These are phyloP conservation scores for Sapajus apella DNA, from an alignment of 2,113 vertebrate genomes.

Conservation along the genomic window DNA sequence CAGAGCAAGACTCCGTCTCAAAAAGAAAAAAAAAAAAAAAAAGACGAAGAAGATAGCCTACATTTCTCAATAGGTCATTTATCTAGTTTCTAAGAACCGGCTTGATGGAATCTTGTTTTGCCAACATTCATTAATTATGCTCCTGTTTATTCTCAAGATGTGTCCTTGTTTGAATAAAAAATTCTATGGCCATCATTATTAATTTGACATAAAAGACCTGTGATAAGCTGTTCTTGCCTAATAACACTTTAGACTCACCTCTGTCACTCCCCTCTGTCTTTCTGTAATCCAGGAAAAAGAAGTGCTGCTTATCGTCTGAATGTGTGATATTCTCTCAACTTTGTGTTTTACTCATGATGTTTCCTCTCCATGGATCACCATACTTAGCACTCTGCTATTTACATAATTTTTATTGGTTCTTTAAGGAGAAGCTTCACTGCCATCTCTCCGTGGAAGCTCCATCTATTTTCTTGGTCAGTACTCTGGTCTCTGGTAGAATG, in stretches of 20 bases:
- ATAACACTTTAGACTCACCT: background rate
- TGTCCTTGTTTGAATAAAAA: background rate
- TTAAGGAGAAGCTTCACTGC: background rate
- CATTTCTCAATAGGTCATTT: background rate
- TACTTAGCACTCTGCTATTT: background rate
- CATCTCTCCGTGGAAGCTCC: background rate
- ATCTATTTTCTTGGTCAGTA: fast-evolving
- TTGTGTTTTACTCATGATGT: background rate
- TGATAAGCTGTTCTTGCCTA: background rate
- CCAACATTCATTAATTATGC: background rate
- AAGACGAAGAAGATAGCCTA: background rate
- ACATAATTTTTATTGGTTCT: background rate
- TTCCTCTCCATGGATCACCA: background rate
- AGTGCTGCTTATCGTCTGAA: background rate
- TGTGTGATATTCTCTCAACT: background rate
- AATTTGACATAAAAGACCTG: background rate
- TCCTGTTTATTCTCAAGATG: background rate
- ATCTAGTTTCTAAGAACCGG: background rate
- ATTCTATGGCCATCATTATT: background rate
- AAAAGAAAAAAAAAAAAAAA: too few species aligned
- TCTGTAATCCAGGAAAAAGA: background rate
- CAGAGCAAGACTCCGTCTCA: too few species aligned
- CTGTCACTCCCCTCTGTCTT: background rate
- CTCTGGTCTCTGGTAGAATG: fast-evolving
- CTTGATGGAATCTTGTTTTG: background rate